These are phyloP conservation scores for Eupsittula cactorum DNA, from an alignment of 2,113 vertebrate genomes.

Conservation along the genomic window DNA sequence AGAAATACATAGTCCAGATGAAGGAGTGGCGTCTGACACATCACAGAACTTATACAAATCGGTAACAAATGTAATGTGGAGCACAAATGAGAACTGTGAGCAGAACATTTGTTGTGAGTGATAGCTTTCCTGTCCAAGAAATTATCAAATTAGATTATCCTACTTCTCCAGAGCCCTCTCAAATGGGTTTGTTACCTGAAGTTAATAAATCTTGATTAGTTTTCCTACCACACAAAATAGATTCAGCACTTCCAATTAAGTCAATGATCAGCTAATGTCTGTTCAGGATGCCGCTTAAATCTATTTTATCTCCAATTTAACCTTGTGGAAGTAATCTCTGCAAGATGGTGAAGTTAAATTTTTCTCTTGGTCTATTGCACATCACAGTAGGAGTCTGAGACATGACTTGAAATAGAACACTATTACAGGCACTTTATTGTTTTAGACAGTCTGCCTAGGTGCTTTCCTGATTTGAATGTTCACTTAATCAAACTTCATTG, in stretches of 20 bases:
- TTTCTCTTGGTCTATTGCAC: background rate
- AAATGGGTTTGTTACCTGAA: conserved; percentile 1
- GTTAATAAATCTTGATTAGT: conserved; percentile 52
- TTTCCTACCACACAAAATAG: background rate
- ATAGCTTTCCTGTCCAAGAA: conserved; percentile 15
- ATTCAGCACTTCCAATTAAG: conserved; percentile 37
- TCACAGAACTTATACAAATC: background rate
- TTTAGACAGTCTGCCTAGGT: background rate
- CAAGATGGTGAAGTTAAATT: background rate
- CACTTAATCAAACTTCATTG: background rate
- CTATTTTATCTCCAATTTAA: background rate
- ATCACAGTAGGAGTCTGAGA: background rate
- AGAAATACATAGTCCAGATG: conserved; percentile 15
- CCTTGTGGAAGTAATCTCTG: background rate
- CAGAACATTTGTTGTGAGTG: background rate
- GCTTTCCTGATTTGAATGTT: background rate
- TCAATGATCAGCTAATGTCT: background rate
- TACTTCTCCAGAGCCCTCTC: conserved; percentile 31
- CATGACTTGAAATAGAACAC: background rate
- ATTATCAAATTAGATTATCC: conserved; percentile 41
- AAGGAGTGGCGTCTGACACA: conserved; percentile 1
- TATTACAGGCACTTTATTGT: background rate
- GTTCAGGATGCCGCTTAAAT: conserved; percentile 3
- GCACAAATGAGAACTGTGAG: background rate
- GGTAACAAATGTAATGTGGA: background rate